Base-by-base conservation (phyloP, 2,113 vertebrate species). In the Alligator sinensis region DNA sequence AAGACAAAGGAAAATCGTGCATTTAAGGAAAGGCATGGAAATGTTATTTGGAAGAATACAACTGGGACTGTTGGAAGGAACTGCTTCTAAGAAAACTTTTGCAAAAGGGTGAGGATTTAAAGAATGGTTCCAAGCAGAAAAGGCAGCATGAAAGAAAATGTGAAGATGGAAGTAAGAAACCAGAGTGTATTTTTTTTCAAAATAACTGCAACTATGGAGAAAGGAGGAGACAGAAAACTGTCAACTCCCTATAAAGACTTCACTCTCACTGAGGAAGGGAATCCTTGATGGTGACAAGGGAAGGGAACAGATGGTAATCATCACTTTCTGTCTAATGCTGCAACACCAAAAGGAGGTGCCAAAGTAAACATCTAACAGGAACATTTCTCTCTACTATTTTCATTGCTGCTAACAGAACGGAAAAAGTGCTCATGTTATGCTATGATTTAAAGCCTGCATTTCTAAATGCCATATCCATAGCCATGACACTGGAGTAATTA, bases 281-380 rank as follows among this genome's bases (percentile, higher is more conserved):
- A 89, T 86, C 93, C 62, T 30, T 68, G 76, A 90, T 87, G 68
- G 87, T 47, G 93, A 84, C 47, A 92, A 77, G 61, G 86, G 88
- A 95, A 70, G 15, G 75, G 76, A 96, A 93, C 97, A 97, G 96
- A 97, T 94, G 96, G 94, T 96, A 97, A 86, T 62, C 92, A 82
- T 95, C 93, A 94, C 93, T 86, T 94, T 95, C 96, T 96, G 86
- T 93, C 92, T 90, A 83, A 96, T 92, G 89, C 91, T 95, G 88
- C 95, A 95, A 95, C 92, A 95, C 93, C 91, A 89, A 95, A 92
- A 88, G 95, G 86, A 95, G 92, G 87, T 96, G 94, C 89, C 94
- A 96, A 94, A 78, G 88, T 91, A 97, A 97, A 95, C 72, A 96
- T 68, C 89, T 55, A 96, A 94, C 70, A 87, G 55, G 92, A 95